These are phyloP conservation scores for Sminthurides aquaticus DNA, from an alignment of 2,888 invertebrate genomes.

Conservation along the genomic window DNA sequence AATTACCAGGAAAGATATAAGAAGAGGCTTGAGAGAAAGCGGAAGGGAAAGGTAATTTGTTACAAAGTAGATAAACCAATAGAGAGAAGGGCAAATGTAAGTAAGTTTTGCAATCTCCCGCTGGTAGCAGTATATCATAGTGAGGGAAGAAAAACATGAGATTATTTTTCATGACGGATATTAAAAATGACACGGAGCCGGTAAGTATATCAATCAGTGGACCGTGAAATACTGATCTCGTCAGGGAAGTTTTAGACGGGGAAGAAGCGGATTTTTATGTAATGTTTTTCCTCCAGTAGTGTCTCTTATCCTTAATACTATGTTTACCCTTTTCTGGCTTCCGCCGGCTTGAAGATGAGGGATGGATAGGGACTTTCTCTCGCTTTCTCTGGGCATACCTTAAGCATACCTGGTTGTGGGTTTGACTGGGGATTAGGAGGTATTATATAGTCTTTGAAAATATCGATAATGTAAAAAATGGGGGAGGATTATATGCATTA, in stretches of 20 bases:
- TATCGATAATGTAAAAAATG: too few relatives aligned
- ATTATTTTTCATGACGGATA: constrained; percentile 3
- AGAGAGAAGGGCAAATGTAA: neutral
- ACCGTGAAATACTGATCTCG: neutral
- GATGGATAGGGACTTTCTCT: too few relatives aligned
- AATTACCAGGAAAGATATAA: neutral
- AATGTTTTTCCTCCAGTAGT: neutral
- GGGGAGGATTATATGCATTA: too few relatives aligned
- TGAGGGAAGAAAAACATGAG: neutral
- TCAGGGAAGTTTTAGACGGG: neutral
- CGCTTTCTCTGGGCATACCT: too few relatives aligned
- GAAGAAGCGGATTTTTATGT: neutral
- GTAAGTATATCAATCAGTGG: constrained; percentile 1
- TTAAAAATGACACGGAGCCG: constrained; percentile 1
- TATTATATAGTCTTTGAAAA: too few relatives aligned
- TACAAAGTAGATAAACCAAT: neutral
- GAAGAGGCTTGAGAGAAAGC: neutral
- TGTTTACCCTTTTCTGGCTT: too few relatives aligned
- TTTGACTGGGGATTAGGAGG: too few relatives aligned
- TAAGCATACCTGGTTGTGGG: too few relatives aligned
- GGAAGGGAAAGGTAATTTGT: neutral
- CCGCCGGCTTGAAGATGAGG: too few relatives aligned
- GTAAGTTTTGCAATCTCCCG: neutral
- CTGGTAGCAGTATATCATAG: neutral
- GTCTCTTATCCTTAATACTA: too few relatives aligned